Percentiles rank a stretch among this genome's conserved stretches.
Conservation (phyloP, 2,888 invertebrate species). For the Drosophila neotestacea region DNA sequence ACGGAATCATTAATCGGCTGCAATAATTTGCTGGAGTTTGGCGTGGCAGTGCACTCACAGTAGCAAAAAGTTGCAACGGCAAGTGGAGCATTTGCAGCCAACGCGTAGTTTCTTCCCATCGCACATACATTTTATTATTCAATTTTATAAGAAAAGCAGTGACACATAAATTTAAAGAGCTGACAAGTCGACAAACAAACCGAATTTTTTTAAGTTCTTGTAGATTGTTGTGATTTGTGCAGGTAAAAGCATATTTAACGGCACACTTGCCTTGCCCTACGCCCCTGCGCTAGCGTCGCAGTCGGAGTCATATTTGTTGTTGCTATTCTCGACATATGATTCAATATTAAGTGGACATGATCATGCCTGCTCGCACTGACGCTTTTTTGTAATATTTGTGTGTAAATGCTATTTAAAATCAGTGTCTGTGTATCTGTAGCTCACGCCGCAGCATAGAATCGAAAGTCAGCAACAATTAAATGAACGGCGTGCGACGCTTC, state of each 20-base stretch:
- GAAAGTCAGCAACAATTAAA: constrained; percentile 42
- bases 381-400: constrained; percentile 68
- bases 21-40: neutral
- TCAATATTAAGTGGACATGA: constrained; percentile 80
- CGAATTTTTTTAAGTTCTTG: constrained; percentile 6
- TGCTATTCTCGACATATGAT: constrained; percentile 85
- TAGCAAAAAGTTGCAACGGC: constrained; percentile 28
- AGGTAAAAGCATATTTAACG: constrained; percentile 20
- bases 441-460: constrained; percentile 28
- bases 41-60: neutral
- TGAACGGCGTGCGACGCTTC: constrained; percentile 38
- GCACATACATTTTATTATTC: constrained; percentile 54
- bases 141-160: constrained; percentile 47
- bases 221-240: neutral
- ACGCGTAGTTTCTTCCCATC: constrained; percentile 71
- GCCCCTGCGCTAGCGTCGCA: constrained; percentile 43
- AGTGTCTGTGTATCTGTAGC: constrained; percentile 33
- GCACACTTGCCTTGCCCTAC: constrained; percentile 49
- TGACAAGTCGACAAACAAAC: neutral
- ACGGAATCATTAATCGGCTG: neutral
- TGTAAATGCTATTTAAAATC: constrained; percentile 67
- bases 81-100: constrained; percentile 53
- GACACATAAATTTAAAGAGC: neutral
- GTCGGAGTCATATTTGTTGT: constrained; percentile 74
- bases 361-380: constrained; percentile 55